Conservation (phyloP, 2,888 invertebrate genomes). For the Neria commutata region DNA sequence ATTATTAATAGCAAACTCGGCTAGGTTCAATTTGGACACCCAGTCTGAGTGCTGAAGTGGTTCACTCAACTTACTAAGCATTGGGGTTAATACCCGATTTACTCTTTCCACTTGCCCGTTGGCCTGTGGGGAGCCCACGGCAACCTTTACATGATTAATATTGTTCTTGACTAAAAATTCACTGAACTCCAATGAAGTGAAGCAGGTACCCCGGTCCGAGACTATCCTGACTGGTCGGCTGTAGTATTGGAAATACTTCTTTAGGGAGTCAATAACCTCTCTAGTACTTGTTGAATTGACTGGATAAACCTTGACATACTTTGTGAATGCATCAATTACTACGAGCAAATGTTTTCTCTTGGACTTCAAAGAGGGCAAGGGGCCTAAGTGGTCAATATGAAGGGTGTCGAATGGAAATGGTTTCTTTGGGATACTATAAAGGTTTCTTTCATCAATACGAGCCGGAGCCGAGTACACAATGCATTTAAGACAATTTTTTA, state of each 20-base stretch:
- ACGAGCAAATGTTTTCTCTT: constrained; percentile 9
- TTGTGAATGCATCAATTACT: constrained; percentile 9
- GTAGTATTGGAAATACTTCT: not conserved
- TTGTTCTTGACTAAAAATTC: not conserved
- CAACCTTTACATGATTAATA: constrained; percentile 7
- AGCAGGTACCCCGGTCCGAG: constrained; percentile 9
- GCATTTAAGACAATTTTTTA: not conserved
- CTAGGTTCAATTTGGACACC: not conserved
- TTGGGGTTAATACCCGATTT: not conserved
- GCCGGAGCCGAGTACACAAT: not conserved
- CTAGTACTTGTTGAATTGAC: not conserved
- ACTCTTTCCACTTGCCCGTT: constrained; percentile 15
- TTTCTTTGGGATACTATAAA: constrained; percentile 8
- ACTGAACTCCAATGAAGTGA: constrained; percentile 9
- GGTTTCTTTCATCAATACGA: not conserved
- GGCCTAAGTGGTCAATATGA: constrained; percentile 15
- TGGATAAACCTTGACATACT: constrained; percentile 10
- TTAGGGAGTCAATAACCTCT: not conserved
- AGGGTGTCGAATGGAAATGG: constrained; percentile 6
- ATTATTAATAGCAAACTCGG: constrained; percentile 9
- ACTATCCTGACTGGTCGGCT: constrained; percentile 1
- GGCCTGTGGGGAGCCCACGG: constrained; percentile 2
- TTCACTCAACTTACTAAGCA: not conserved
- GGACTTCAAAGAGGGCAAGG: not conserved
- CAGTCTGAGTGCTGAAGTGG: not conserved